Evolutionary conservation across 2,888 invertebrate genomes (phyloP), one percentile per base, ranked within the genome.

Genomic region (Pachycephus smyrnensis): DNA sequence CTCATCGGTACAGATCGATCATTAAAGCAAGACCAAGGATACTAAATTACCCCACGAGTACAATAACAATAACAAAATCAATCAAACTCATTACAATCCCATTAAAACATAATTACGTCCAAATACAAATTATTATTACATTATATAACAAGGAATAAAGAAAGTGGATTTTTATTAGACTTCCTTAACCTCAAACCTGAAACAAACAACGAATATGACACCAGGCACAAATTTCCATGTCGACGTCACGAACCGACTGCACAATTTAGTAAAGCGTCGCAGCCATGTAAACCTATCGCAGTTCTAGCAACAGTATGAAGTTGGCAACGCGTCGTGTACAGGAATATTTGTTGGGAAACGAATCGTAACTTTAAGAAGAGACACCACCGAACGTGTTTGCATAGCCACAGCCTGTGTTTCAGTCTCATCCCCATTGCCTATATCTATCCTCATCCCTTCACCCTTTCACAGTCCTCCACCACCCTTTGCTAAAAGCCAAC

Each of bases 321-420:
- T 55, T 55, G 55, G 55, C 55, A 55, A 55, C 55, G 55, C 55
- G 23, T 55, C 55, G 23, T 2, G 55, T 55, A 23, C 55, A 55
- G 55, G 55, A 23, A 23, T 55, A 55, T 23, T 55, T 55, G 55
- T 55, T 55, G 71, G 31, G 31, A 71, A 71, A 12, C 71, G 71
- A 71, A 12, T 71, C 71, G 71, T 71, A 71, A 71, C 71, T 71
- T 71, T 71, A 55, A 55, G 55, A 55, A 55, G 71, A 71, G 71
- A 71, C 71, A 71, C 71, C 71, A 6, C 15, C 11, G 71, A 31
- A 71, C 32, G 71, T 71, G 71, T 71, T 71, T 71, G 71, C 32
- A 71, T 33, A 31, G 71, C 71, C 71, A 31, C 71, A 71, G 71
- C 71, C 31, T 31, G 31, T 71, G 71, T 71, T 71, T 71, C 71